A percentile compares a stretch with the other conserved stretches of the same genome.
These are phyloP conservation scores for Synergus itoensis DNA, from an alignment of 2,888 invertebrate species.

Conservation along the genomic window DNA sequence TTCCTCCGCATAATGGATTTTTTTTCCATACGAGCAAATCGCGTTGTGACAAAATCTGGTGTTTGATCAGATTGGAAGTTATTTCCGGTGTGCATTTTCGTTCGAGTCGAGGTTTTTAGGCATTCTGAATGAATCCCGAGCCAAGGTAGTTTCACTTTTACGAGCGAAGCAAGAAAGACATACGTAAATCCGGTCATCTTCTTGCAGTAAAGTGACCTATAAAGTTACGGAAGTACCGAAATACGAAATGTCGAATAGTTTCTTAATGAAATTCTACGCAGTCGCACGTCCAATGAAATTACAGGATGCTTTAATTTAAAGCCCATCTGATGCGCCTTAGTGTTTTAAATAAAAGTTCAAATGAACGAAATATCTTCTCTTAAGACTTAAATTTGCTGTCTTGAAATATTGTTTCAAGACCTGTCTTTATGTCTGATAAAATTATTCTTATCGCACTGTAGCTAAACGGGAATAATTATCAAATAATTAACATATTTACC, in stretches of 20 bases:
- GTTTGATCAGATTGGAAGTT: constrained; percentile 27
- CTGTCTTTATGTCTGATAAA: too few relatives aligned
- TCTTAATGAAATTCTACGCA: constrained; percentile 58
- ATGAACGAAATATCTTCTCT: too few relatives aligned
- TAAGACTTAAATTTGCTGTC: background rate
- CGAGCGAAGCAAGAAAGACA: constrained; percentile 25
- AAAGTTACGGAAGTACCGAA: constrained; percentile 49
- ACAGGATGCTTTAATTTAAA: constrained; percentile 31
- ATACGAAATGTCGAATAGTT: constrained; percentile 52
- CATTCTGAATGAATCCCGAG: constrained; percentile 23
- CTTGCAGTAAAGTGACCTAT: constrained; percentile 40
- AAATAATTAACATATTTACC: too few relatives aligned
- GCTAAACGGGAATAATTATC: too few relatives aligned
- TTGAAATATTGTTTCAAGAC: too few relatives aligned
- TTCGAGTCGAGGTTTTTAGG: constrained; percentile 29
- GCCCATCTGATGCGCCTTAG: background rate
- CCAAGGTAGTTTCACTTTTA: constrained; percentile 24
- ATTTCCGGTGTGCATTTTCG: constrained; percentile 25
- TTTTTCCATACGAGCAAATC: constrained; percentile 28
- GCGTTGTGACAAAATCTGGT: constrained; percentile 20
- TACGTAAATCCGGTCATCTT: constrained; percentile 40
- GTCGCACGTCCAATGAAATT: constrained; percentile 42
- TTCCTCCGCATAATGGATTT: constrained; percentile 28
- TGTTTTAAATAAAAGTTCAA: too few relatives aligned
- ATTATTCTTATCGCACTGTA: too few relatives aligned